phyloP scores from a whole-genome alignment of 1,140 invertebrate species.

The Halictus rubicundus region DNA sequence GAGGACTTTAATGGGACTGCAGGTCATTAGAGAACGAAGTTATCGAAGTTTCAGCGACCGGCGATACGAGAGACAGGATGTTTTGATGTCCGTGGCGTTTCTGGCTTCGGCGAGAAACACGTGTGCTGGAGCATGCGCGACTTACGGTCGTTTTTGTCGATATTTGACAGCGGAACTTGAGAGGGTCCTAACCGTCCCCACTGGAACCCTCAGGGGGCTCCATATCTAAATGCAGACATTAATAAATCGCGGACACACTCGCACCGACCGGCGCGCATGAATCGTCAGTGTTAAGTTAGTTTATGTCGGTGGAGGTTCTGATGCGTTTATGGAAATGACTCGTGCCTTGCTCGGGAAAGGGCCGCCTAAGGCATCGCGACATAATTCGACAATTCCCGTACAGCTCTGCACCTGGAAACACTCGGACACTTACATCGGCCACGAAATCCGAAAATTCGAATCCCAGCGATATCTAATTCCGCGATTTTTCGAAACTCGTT shows the following conservation, averaged over 20 bases:
- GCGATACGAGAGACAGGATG: conserved; percentile 32
- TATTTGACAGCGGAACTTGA: conserved; percentile 64
- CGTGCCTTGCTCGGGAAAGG: conserved; percentile 65
- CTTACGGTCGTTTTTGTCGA: conserved; percentile 65
- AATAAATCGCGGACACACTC: conserved; percentile 70
- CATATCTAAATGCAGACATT: conserved; percentile 73
- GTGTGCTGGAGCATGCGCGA: conserved; percentile 59
- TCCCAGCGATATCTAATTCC: background rate
- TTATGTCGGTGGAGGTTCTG: conserved; percentile 68
- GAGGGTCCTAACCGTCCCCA: conserved; percentile 62
- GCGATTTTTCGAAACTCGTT: too few relatives aligned
- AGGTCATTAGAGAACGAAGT: background rate
- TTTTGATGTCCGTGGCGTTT: conserved; percentile 47
- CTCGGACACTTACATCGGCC: conserved; percentile 17
- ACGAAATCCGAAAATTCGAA: too few relatives aligned
- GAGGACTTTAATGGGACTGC: too few relatives aligned
- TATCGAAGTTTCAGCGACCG: conserved; percentile 10
- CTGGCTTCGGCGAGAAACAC: conserved; percentile 25
- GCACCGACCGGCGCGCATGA: conserved; percentile 42
- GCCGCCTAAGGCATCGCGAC: conserved; percentile 65
- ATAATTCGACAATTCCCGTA: conserved; percentile 69
- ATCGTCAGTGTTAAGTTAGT: conserved; percentile 69
- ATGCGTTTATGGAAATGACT: conserved; percentile 75
- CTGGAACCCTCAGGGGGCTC: conserved; percentile 59
- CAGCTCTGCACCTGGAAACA: conserved; percentile 46